These are phyloP conservation scores for Plodia interpunctella DNA, from an alignment of 1,140 invertebrate species.

Conservation along the genomic window DNA sequence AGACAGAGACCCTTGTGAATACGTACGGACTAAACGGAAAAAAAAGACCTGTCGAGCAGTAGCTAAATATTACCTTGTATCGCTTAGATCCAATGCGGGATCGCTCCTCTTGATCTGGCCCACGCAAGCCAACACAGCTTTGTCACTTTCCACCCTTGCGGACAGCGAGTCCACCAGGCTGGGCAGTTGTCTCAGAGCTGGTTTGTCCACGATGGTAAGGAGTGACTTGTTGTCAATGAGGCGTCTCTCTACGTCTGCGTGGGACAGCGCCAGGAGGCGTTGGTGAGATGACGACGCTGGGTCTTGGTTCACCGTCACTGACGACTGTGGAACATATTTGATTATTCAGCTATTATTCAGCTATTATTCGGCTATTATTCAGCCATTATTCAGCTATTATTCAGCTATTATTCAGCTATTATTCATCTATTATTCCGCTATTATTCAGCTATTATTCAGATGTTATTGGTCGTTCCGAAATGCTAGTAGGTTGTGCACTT, in stretches of 20 bases:
- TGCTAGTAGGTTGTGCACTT: no score
- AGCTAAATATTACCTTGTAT: slow-evolving; percentile 54
- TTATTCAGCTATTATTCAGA: no score
- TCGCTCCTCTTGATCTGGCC: slow-evolving; percentile 80
- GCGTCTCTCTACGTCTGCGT: slow-evolving; percentile 89
- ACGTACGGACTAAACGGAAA: no score
- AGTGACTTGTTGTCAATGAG: slow-evolving; percentile 95
- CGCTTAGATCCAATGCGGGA: slow-evolving; percentile 71
- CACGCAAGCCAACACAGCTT: slow-evolving; percentile 82
- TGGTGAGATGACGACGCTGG: slow-evolving; percentile 93
- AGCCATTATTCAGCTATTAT: no score
- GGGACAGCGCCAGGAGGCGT: slow-evolving; percentile 88
- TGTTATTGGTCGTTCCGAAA: no score
- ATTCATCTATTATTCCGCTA: no score
- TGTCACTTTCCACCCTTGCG: slow-evolving; percentile 82
- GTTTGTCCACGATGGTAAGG: slow-evolving; percentile 89
- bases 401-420: no score
- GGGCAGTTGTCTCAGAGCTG: slow-evolving; percentile 77
- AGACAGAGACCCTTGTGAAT: no score
- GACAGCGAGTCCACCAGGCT: slow-evolving; percentile 78
- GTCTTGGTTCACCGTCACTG: slow-evolving; percentile 84
- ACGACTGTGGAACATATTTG: slow-evolving; percentile 46
- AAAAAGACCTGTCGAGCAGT: no score
- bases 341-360: slow-evolving; percentile 7
- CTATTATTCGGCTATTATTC: neutral